Evolutionary conservation across 1,140 invertebrate species (phyloP), one percentile per base, ranked within the genome.

Genomic region (Drosophila ercepeae): DNA sequence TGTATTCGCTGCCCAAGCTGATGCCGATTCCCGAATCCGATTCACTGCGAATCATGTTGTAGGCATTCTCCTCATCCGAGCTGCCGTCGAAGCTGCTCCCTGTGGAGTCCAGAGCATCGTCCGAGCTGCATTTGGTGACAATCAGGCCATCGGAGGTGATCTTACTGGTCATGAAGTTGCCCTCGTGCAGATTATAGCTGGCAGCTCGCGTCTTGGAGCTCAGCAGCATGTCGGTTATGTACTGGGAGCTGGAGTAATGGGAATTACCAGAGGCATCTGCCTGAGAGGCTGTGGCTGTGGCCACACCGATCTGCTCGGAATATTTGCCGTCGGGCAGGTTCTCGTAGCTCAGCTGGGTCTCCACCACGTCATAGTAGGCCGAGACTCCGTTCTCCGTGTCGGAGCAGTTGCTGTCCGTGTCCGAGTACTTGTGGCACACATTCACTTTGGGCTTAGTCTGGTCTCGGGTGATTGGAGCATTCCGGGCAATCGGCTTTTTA

Each of bases 401-500:
- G 21, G 90, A 91, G 45, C 81, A 78, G 44, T 90, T 91, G 65
- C 90, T 91, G 29, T 91, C 90, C 36, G 75, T 81, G 44, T 91
- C 90, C 16, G 89, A 90, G 72, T 93, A 93, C 75, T 94, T 93
- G 75, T 93, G 92, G 61, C 89, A 88, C 36, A 93, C 90, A 65
- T 93, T 93, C 39, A 94, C 92, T 92, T 93, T 94, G 50, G 93
- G 93, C 70, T 93, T 92, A 67, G 93, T 91, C 57, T 93, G 92
- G 45, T 93, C 93, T 91, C 93, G 93, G 51, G 92, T 92, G 79
- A 94, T 92, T 25, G 93, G 93, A 16, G 92, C 92, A 76, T 93
- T 93, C 59, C 93, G 91, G 13, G 92, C 92, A 52, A 94, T 92
- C 46, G 92, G 88, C 70, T 93, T 93, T 88, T 93, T 94, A 81